Percentiles rank a stretch among this genome's conserved stretches.
These are phyloP conservation scores for Pseudorhiza aurosa DNA, from an alignment of 30 jellyfish, hydroid and myxozoan genomes.

Conservation along the genomic window DNA sequence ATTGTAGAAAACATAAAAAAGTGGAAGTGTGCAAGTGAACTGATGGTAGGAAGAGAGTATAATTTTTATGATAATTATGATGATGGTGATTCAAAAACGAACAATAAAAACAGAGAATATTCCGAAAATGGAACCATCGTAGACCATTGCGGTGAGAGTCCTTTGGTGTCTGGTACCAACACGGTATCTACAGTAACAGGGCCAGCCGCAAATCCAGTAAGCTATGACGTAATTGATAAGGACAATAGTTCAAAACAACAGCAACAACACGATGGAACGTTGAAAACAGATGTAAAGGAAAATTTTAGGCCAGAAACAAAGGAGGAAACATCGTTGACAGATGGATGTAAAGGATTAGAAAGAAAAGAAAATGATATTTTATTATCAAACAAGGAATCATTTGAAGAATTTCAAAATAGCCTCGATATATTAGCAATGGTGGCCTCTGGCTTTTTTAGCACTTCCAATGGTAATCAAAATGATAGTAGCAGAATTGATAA, in stretches of 20 bases:
- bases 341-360: background rate
- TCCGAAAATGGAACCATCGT: background rate
- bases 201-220: background rate
- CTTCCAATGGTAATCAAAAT: background rate
- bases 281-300: too few relatives aligned
- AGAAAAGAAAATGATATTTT: background rate
- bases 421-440: conserved; percentile 77
- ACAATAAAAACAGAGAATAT: background rate
- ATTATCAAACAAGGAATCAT: background rate
- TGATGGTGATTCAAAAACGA: background rate
- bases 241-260: background rate
- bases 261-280: too few relatives aligned
- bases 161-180: background rate
- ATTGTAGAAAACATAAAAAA: conserved; percentile 2
- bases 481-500: background rate
- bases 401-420: conserved; percentile 10
- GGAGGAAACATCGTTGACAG: background rate
- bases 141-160: background rate
- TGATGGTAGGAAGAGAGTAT: conserved; percentile 22
- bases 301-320: too few relatives aligned
- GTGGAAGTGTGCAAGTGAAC: conserved; percentile 42
- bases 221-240: background rate
- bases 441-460: conserved; percentile 55
- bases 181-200: background rate
- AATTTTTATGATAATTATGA: background rate